Evolutionary conservation across 2,797 vertebrate species (phyloP), one percentile per base, ranked within the genome.

Genomic region (Microctenopoma steveboyesi): DNA sequence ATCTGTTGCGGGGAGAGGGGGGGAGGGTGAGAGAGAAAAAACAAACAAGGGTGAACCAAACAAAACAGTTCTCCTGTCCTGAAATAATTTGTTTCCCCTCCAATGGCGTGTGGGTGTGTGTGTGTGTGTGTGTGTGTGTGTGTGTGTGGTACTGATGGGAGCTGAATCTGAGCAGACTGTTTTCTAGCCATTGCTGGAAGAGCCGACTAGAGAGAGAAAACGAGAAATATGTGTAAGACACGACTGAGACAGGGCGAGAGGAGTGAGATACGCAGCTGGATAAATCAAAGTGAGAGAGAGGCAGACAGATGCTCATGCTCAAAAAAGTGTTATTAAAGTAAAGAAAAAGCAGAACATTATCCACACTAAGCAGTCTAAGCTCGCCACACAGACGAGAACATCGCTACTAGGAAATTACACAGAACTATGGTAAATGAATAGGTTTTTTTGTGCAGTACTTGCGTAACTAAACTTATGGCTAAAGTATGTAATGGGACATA

Each of bases 31-130:
- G 63, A 63, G 39, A 43, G 58, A 50, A 70, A 60, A 78, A 76
- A 68, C 73, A 83, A 86, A 82, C 79, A 86, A 72, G 82, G 74
- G 84, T 84, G 88, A 87, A 87, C 72, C 78, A 88, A 91, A 89
- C 85, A 86, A 85, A 88, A 90, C 84, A 86, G 79, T 88, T 84
- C 63, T 83, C 78, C 66, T 79, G 75, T 81, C 64, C 83, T 84
- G 66, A 74, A 91, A 89, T 88, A 83, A 84, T 88, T 86, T 83
- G 74, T 89, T 83, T 84, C 82, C 72, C 46, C 76, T 83, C 74
- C 69, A 72, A 69, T 84, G 58, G 39, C 56, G 45, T 50, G 73
- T 56, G 61, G 49, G 39, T 50, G 60, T 72, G 66, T 72, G 50
- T 63, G 70, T 40, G 18, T 68, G 55, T 45, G 70, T 40, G 18